A percentile compares a stretch with the other conserved stretches of the same genome.
These are phyloP conservation scores for Vespertilio murinus DNA, from an alignment of 2,797 vertebrate species.

Conservation along the genomic window DNA sequence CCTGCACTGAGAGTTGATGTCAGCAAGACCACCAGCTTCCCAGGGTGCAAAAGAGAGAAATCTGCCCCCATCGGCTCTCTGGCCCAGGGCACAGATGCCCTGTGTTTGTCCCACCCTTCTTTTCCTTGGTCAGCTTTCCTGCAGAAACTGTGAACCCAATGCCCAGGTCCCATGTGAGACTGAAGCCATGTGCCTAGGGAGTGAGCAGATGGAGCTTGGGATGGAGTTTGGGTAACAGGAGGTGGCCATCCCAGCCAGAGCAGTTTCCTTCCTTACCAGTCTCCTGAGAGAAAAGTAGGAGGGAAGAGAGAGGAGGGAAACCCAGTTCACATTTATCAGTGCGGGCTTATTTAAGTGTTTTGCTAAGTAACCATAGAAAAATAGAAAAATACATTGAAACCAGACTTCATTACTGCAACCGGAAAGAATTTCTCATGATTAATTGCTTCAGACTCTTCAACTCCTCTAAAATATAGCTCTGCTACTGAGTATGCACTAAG, in stretches of 20 bases:
- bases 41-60: neutral
- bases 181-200: neutral
- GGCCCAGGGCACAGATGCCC: neutral
- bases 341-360: neutral
- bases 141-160: neutral
- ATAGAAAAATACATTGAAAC: neutral
- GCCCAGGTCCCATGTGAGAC: neutral
- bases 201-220: neutral
- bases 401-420: constrained; percentile 4
- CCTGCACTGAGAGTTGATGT: neutral
- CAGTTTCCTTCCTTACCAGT: neutral
- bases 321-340: neutral
- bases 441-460: constrained; percentile 29
- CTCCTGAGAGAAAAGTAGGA: neutral
- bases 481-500: neutral
- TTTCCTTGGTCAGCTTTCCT: neutral
- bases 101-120: neutral
- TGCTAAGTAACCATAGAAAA: constrained; percentile 25
- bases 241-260: neutral
- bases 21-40: neutral
- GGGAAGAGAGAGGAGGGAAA: neutral
- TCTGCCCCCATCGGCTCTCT: neutral
- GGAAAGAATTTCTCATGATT: constrained; percentile 55
- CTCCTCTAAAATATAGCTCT: constrained; percentile 10
- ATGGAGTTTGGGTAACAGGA: neutral